Evolutionary conservation across 2,113 vertebrate species (phyloP).

Genomic region (Leiothrix lutea): DNA sequence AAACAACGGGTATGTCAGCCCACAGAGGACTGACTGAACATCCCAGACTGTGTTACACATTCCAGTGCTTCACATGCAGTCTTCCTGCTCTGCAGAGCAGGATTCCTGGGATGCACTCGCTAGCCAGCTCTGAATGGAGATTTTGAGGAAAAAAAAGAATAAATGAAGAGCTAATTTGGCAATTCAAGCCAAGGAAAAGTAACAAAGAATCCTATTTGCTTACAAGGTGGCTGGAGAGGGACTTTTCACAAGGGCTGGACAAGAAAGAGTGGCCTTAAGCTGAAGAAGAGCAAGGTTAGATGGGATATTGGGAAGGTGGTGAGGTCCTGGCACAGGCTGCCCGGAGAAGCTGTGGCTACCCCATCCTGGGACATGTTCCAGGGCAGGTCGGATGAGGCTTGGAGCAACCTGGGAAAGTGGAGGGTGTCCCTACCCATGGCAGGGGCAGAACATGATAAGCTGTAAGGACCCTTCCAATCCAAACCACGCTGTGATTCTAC

Average conservation of each 20-base stretch:
- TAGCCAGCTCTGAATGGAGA: background rate
- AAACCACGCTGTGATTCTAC: background rate
- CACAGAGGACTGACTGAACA: background rate
- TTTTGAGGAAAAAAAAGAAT: background rate
- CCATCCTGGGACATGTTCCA: background rate
- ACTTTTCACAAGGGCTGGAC: background rate
- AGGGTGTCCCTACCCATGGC: background rate
- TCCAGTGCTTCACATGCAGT: background rate
- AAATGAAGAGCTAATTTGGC: background rate
- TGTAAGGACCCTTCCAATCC: background rate
- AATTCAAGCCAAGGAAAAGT: background rate
- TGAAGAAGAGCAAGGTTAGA: background rate
- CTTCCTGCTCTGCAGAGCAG: background rate
- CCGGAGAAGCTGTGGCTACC: background rate
- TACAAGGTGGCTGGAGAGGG: rapidly evolving
- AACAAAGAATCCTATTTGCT: background rate
- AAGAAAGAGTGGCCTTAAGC: too few relatives aligned
- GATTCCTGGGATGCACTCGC: background rate
- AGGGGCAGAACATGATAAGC: background rate
- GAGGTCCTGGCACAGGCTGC: background rate
- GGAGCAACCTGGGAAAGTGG: rapidly evolving
- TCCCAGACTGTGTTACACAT: background rate
- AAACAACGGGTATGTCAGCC: background rate
- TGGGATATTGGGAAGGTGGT: background rate
- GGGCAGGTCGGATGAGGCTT: background rate